Evolutionary conservation across 2,113 vertebrate genomes (phyloP), one percentile per base, ranked within the genome.

Genomic region (Siphamia tubifer): DNA sequence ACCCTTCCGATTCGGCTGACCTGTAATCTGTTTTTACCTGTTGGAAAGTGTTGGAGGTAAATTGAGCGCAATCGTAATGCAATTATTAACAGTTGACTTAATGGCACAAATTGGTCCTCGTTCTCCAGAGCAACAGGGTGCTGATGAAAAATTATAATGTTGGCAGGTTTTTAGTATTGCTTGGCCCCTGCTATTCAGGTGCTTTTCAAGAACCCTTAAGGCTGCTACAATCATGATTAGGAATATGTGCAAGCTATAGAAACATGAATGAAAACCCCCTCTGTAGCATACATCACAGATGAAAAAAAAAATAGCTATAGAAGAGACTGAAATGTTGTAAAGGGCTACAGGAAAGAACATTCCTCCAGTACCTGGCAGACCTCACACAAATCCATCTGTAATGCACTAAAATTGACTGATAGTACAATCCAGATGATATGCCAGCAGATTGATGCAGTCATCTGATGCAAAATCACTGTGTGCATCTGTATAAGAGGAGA

Each of bases 1-100:
- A 53, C 76, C 75, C 49, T 56, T 24, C 27, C 6, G 2, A 15
- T 58, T 19, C 66, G 12, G 9, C 76, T 54, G 77, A 81, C 74
- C 79, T 83, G 73, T 64, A 76, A 68, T 79, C 82, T 36, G 68
- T 68, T 68, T 81, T 80, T 66, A 87, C 81, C 85, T 89, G 80
- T 17, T 19, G 72, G 16, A 54, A 58, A 64, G 58, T 32, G 65
- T 16, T 11, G 30, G 12, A 5, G 49, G 42, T 43, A 38, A 47
- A 62, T 10, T 19, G 15, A 27, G 20, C 61, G 54, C 52, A 2
- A 34, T 43, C 45, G 40, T 25, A n/a, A 10, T n/a, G 25, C 64
- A 4, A 53, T 60, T 43, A 32, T 12, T 4, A 2, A 12, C 28
- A 48, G 23, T 38, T 28, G n/a, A 11, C 45, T n/a, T 34, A 49